These are phyloP conservation scores for Esox lucius DNA, from an alignment of 2,797 vertebrate species.

Conservation along the genomic window DNA sequence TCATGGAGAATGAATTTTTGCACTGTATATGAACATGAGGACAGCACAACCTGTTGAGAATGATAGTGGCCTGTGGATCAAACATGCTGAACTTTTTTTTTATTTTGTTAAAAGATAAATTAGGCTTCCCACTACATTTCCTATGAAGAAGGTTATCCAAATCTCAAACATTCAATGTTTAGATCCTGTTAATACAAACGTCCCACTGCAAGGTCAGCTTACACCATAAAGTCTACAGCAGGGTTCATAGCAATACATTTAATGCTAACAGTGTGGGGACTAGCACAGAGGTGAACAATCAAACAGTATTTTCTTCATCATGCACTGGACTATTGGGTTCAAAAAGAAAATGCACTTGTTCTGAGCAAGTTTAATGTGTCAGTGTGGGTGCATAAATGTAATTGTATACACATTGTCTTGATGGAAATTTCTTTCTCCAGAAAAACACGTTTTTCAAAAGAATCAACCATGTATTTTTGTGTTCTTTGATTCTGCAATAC, in stretches of 20 bases:
- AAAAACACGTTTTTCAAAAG: neutral
- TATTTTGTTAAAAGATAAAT: neutral
- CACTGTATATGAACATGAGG: neutral
- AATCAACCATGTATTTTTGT: conserved; percentile 21
- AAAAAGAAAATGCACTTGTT: neutral
- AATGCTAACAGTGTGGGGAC: neutral
- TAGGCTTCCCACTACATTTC: neutral
- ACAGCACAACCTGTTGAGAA: neutral
- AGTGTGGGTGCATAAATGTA: neutral
- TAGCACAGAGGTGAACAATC: neutral
- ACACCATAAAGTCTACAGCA: neutral
- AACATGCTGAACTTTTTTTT: neutral
- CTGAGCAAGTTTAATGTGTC: neutral
- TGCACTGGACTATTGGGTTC: too few relatives aligned
- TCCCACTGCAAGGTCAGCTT: neutral
- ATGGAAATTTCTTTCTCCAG: neutral
- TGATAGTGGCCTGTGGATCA: neutral
- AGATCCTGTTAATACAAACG: neutral
- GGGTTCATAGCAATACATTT: neutral
- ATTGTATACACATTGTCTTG: neutral
- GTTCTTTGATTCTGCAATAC: neutral
- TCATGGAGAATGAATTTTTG: too few relatives aligned
- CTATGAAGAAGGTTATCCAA: neutral
- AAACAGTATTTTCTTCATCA: neutral
- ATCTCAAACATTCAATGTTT: neutral